Evolutionary conservation across 2,888 invertebrate species (phyloP).

Genomic region (Dryobotodes eremita): DNA sequence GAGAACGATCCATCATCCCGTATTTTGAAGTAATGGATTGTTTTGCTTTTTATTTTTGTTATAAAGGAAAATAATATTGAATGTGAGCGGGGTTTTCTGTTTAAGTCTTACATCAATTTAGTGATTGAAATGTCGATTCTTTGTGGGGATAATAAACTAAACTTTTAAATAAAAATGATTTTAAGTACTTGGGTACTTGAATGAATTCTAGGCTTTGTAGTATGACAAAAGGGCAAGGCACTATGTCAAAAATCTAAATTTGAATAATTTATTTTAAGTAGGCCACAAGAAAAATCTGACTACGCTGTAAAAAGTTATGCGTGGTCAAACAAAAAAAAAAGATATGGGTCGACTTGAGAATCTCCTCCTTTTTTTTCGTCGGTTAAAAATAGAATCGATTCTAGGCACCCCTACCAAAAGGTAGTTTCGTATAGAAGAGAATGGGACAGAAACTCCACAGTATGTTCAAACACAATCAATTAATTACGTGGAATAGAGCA

Average conservation of each 20-base stretch:
- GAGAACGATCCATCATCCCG: slow-evolving; percentile 64
- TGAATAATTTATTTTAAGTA: background rate
- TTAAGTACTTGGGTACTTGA: background rate
- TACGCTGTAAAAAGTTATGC: no score
- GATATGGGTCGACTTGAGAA: no score
- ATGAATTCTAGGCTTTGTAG: background rate
- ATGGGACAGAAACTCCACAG: background rate
- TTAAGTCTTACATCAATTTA: slow-evolving; percentile 17
- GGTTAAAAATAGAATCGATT: background rate
- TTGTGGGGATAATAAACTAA: slow-evolving; percentile 21
- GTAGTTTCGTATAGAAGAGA: background rate
- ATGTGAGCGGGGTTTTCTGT: slow-evolving; percentile 3
- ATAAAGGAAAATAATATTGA: slow-evolving; percentile 42
- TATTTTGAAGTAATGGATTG: slow-evolving; percentile 61
- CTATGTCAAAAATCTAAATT: background rate
- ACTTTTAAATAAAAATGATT: background rate
- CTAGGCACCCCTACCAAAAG: background rate
- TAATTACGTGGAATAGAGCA: background rate
- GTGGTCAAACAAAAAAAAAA: no score
- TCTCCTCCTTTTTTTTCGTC: no score
- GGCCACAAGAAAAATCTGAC: no score
- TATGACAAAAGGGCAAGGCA: background rate
- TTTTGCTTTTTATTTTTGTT: slow-evolving; percentile 52
- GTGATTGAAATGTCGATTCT: slow-evolving; percentile 23
- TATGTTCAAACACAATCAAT: slow-evolving; percentile 5